Evolutionary conservation across 2,113 vertebrate genomes (phyloP).

Genomic region (Genyomyrus donnyi): DNA sequence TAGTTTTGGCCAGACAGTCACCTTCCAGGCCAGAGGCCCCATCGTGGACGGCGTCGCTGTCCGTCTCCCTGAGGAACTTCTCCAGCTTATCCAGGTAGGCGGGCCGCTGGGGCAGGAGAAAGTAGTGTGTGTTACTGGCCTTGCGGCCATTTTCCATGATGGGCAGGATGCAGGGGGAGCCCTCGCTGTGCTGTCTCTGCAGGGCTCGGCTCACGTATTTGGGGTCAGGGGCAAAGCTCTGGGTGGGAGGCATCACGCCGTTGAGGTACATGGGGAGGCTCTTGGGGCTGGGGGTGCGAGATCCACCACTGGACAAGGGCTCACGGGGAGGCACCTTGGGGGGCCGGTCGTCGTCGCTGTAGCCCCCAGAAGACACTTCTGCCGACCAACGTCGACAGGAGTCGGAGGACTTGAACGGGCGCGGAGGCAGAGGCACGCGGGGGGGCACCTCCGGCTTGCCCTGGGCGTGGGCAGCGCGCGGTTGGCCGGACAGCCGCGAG

Average conservation of each 20-base stretch:
- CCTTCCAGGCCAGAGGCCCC: slow-evolving; percentile 44
- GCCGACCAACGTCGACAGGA: slow-evolving; percentile 86
- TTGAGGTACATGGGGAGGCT: slow-evolving; percentile 86
- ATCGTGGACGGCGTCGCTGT: slow-evolving; percentile 32
- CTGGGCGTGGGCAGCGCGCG: slow-evolving; percentile 57
- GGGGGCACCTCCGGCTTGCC: slow-evolving; percentile 84
- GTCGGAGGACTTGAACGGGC: slow-evolving; percentile 68
- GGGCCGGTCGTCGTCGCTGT: slow-evolving; percentile 85
- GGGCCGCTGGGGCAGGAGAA: slow-evolving; percentile 79
- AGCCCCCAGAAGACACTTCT: slow-evolving; percentile 78
- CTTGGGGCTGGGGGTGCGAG: slow-evolving; percentile 86
- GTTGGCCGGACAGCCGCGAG: slow-evolving; percentile 55
- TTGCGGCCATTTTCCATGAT: slow-evolving; percentile 86
- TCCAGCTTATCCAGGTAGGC: slow-evolving; percentile 70
- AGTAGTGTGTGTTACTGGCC: slow-evolving; percentile 87
- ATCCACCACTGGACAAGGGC: slow-evolving; percentile 68
- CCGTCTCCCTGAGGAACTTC: slow-evolving; percentile 63
- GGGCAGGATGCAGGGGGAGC: slow-evolving; percentile 88
- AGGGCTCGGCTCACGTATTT: slow-evolving; percentile 88
- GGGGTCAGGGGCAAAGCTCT: slow-evolving; percentile 94
- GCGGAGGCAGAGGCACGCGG: slow-evolving; percentile 82
- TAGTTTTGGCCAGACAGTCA: slow-evolving; percentile 43
- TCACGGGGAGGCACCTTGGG: slow-evolving; percentile 88
- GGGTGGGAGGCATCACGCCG: slow-evolving; percentile 90
- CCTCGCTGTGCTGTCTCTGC: slow-evolving; percentile 85